phyloP scores from a whole-genome alignment of 1,140 invertebrate species.

The Pogonognathellus flavescens region DNA sequence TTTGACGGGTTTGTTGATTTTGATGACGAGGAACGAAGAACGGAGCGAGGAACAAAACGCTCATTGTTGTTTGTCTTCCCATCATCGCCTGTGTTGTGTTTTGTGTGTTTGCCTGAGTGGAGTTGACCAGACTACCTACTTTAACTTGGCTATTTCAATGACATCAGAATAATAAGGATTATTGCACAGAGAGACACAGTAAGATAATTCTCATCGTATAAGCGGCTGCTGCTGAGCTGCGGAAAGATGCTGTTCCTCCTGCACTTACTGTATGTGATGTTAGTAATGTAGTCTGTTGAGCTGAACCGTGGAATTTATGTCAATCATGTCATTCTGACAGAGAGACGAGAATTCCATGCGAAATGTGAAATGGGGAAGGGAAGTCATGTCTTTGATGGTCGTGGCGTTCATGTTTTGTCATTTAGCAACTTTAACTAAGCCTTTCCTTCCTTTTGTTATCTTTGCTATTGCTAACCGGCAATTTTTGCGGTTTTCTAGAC shows the following conservation, averaged over 20 bases:
- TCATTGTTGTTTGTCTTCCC: no score
- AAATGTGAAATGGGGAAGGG: conserved; percentile 38
- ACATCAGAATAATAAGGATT: no score
- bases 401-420: conserved; percentile 9
- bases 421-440: conserved; percentile 4
- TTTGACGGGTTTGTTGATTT: not conserved
- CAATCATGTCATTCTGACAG: not conserved
- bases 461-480: conserved; percentile 27
- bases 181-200: no score
- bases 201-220: no score
- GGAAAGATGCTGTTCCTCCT: not conserved
- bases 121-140: no score
- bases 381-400: conserved; percentile 17
- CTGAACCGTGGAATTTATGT: not conserved
- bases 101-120: no score
- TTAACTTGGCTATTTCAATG: no score
- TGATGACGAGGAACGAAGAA: not conserved
- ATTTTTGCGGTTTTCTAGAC: conserved; percentile 50
- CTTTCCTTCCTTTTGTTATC: not conserved
- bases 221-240: not conserved
- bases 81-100: no score
- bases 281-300: not conserved
- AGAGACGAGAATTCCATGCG: not conserved
- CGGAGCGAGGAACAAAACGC: no score
- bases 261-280: not conserved